Conservation (phyloP, 2,113 vertebrate species). For the Hystrix brachyura region DNA sequence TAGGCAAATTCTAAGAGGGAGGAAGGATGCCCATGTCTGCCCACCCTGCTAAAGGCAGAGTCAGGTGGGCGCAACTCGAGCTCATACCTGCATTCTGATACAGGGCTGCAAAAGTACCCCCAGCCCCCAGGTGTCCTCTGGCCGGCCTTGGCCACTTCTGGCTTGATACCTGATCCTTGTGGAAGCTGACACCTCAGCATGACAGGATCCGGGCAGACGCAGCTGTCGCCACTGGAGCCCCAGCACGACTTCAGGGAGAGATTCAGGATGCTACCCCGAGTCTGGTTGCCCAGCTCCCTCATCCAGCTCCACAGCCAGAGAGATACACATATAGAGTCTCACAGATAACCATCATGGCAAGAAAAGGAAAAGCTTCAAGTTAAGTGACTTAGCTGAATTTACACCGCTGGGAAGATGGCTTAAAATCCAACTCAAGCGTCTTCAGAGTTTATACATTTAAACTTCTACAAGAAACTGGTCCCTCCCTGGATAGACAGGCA, state of each 20-base stretch:
- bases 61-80: constrained; percentile 16
- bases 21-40: neutral
- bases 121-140: constrained; percentile 84
- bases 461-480: neutral
- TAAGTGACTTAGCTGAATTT: constrained; percentile 51
- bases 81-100: constrained; percentile 54
- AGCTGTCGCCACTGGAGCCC: constrained; percentile 52
- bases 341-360: neutral
- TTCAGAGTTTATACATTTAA: neutral
- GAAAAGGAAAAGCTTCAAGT: neutral
- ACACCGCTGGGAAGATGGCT: constrained; percentile 23
- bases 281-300: constrained; percentile 42
- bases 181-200: constrained; percentile 86
- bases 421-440: neutral
- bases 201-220: constrained; percentile 78
- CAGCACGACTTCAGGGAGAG: constrained; percentile 64
- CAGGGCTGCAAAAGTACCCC: constrained; percentile 68
- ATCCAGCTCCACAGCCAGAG: neutral
- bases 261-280: constrained; percentile 67
- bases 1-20: constrained; percentile 9
- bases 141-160: constrained; percentile 83
- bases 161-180: constrained; percentile 83
- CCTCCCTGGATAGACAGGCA: neutral
- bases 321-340: neutral
- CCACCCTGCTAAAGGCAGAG: neutral